Conservation (phyloP, 2,113 vertebrate genomes). For the Lichenostomus cassidix region DNA sequence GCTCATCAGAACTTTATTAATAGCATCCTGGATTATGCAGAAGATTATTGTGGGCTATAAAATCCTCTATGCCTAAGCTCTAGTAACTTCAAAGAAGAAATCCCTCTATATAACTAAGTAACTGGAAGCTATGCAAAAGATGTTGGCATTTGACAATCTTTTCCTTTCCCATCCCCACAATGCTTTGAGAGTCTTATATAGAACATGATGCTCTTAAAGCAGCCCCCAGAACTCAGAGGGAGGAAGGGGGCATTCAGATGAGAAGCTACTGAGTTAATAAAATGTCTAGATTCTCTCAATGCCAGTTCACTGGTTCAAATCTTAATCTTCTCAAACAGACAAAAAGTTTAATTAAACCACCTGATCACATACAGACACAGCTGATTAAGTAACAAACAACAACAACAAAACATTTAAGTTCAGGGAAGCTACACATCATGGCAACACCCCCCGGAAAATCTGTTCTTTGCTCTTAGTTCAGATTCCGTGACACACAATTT, state of each 20-base stretch:
- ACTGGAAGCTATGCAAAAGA: not conserved
- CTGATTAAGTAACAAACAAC: not conserved
- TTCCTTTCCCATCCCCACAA: not conserved
- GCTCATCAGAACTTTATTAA: slow-evolving; percentile 34
- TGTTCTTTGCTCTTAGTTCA: not conserved
- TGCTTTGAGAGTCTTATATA: not conserved
- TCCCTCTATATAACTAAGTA: not conserved
- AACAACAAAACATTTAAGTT: not conserved
- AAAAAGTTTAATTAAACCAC: not conserved
- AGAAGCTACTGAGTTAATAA: not conserved
- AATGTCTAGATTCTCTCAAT: not conserved
- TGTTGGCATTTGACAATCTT: not conserved
- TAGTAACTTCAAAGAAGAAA: not conserved
- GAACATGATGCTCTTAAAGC: not conserved
- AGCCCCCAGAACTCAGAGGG: not conserved
- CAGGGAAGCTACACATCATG: not conserved
- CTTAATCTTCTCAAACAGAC: not conserved
- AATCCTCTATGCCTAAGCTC: slow-evolving; percentile 14
- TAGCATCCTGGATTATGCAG: slow-evolving; percentile 23
- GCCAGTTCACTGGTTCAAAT: not conserved
- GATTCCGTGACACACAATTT: not conserved
- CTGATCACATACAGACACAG: not conserved
- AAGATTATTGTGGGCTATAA: not conserved
- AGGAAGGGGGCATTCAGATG: not conserved
- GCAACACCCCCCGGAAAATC: not conserved